Evolutionary conservation across 2,113 vertebrate genomes (phyloP).

Genomic region (Tetraodon nigroviridis): DNA sequence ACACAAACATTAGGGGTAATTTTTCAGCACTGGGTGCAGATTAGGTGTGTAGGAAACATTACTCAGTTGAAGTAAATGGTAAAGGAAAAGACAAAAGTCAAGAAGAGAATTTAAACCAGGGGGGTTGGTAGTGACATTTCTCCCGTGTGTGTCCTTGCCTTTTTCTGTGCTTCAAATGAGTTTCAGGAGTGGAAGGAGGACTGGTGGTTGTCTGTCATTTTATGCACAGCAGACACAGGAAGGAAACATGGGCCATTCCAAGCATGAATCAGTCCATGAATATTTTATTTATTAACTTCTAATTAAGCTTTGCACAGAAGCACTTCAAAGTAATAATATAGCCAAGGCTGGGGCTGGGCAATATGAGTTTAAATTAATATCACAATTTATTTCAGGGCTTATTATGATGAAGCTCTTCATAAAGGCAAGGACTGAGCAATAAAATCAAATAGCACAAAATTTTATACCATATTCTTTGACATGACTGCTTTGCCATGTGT

Average conservation of each 20-base stretch:
- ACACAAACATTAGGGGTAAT: constrained; percentile 68
- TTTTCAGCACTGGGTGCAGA: constrained; percentile 67
- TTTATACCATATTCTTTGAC: too few relatives aligned
- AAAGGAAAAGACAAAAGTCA: constrained; percentile 62
- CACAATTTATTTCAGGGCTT: too few relatives aligned
- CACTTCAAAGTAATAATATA: neutral
- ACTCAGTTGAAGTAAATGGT: constrained; percentile 49
- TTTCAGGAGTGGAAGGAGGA: constrained; percentile 37
- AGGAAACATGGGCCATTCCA: neutral
- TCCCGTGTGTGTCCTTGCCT: constrained; percentile 25
- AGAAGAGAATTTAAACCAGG: constrained; percentile 68
- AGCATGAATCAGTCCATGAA: constrained; percentile 15
- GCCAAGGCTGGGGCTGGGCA: neutral
- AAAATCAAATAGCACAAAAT: too few relatives aligned
- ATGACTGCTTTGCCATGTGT: too few relatives aligned
- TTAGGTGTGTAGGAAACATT: constrained; percentile 72
- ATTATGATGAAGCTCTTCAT: too few relatives aligned
- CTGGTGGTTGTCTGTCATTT: constrained; percentile 47
- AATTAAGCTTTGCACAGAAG: constrained; percentile 10
- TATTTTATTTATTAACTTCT: constrained; percentile 12
- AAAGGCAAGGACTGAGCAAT: too few relatives aligned
- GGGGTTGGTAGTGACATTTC: constrained; percentile 51
- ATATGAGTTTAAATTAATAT: too few relatives aligned
- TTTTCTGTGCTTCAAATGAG: constrained; percentile 41
- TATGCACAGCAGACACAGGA: constrained; percentile 9